Percentiles rank a stretch among this genome's conserved stretches.
Evolutionary conservation across 2,113 vertebrate species (phyloP).

Genomic region (Ia io): DNA sequence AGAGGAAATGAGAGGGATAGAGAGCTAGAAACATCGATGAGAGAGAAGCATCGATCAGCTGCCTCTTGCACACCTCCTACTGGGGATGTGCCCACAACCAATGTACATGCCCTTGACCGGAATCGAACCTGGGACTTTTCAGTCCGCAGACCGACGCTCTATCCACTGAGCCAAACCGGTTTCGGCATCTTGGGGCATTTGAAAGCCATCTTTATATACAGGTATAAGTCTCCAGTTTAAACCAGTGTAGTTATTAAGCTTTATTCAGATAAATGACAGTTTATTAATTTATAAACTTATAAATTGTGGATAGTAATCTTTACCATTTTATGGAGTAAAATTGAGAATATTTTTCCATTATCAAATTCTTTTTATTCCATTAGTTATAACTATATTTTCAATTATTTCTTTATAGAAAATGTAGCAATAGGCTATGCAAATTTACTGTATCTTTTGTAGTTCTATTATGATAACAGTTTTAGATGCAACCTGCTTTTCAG

Average conservation of each 20-base stretch:
- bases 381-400: neutral
- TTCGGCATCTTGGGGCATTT: neutral
- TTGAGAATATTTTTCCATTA: neutral
- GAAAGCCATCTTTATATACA: neutral
- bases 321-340: constrained; percentile 23
- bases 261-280: constrained; percentile 16
- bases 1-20: too few relatives aligned
- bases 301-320: neutral
- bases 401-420: neutral
- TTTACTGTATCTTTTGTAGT: neutral
- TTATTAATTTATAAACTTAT: constrained; percentile 17
- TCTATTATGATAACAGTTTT: neutral
- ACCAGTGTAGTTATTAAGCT: neutral
- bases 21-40: too few relatives aligned
- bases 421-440: neutral
- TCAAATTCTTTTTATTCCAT: neutral
- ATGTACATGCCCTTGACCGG: too few relatives aligned
- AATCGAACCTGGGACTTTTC: too few relatives aligned
- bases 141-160: too few relatives aligned
- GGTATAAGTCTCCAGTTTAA: neutral
- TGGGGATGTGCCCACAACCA: too few relatives aligned
- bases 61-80: too few relatives aligned
- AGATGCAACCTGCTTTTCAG: neutral
- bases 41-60: too few relatives aligned
- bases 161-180: too few relatives aligned